A percentile compares a stretch with the other conserved stretches of the same genome.
phyloP scores from a whole-genome alignment of 2,797 vertebrate genomes.

The Ctenopoma kingsleyae region DNA sequence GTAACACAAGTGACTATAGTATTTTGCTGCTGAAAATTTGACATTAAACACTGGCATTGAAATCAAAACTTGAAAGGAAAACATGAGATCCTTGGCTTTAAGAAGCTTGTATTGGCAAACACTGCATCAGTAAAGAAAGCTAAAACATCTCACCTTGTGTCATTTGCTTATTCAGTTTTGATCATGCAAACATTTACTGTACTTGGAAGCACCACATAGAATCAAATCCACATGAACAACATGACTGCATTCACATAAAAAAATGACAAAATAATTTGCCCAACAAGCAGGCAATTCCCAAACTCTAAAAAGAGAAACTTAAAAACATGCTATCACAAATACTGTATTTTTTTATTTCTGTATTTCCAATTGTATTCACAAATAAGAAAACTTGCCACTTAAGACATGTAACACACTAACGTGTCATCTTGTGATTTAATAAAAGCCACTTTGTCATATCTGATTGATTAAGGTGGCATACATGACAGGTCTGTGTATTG shows the following conservation, averaged over 20 bases:
- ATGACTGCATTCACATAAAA: background rate
- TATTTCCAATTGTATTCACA: too few species aligned
- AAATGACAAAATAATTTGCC: conserved; percentile 15
- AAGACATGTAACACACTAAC: too few species aligned
- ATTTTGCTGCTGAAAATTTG: background rate
- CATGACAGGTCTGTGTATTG: too few species aligned
- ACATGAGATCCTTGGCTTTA: background rate
- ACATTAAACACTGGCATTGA: background rate
- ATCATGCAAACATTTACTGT: background rate
- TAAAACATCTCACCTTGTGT: background rate
- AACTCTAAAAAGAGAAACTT: background rate
- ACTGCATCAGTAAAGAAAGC: background rate
- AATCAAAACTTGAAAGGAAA: background rate
- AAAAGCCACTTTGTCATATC: too few species aligned
- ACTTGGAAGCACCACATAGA: background rate
- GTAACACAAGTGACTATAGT: background rate
- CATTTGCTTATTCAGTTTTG: background rate
- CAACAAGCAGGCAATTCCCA: background rate
- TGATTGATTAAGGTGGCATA: too few species aligned
- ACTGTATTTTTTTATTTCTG: too few species aligned
- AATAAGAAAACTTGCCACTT: too few species aligned
- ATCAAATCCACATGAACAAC: background rate
- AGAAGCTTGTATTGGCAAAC: background rate
- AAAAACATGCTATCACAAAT: background rate
- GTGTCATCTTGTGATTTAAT: too few species aligned